Conservation (phyloP, 2,888 invertebrate genomes). For the Hyposoter dolosus region DNA sequence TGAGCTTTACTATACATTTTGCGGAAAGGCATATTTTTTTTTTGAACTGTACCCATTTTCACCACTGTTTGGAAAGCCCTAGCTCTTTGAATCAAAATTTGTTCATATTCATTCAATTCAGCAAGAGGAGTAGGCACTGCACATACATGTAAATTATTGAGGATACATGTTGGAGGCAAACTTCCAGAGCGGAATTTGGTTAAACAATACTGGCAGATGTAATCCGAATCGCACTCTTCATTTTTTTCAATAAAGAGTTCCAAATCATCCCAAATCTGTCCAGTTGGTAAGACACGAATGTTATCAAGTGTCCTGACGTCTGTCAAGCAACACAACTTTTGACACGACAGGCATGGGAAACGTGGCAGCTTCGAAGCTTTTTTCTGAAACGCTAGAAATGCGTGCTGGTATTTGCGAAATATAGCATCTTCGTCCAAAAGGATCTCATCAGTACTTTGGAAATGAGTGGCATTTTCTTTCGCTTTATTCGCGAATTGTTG, state of each 20-base stretch:
- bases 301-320: neutral
- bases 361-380: neutral
- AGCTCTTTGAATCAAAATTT: constrained; percentile 10
- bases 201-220: constrained; percentile 3
- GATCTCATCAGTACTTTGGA: neutral
- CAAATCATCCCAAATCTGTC: neutral
- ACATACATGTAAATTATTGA: neutral
- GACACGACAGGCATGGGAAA: constrained; percentile 3
- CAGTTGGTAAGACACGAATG: neutral
- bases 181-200: constrained; percentile 52
- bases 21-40: neutral
- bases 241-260: neutral
- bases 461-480: too few relatives aligned
- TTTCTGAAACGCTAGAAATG: neutral
- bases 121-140: neutral
- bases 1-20: constrained; percentile 15
- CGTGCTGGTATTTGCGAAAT: neutral
- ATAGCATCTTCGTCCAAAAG: constrained; percentile 8
- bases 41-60: neutral
- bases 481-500: too few relatives aligned
- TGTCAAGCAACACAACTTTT: neutral
- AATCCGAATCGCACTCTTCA: constrained; percentile 1
- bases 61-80: constrained; percentile 1
- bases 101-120: constrained; percentile 1
- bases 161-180: constrained; percentile 6